phyloP scores from a whole-genome alignment of 2,888 invertebrate genomes.

The Dryadula phaetusa region DNA sequence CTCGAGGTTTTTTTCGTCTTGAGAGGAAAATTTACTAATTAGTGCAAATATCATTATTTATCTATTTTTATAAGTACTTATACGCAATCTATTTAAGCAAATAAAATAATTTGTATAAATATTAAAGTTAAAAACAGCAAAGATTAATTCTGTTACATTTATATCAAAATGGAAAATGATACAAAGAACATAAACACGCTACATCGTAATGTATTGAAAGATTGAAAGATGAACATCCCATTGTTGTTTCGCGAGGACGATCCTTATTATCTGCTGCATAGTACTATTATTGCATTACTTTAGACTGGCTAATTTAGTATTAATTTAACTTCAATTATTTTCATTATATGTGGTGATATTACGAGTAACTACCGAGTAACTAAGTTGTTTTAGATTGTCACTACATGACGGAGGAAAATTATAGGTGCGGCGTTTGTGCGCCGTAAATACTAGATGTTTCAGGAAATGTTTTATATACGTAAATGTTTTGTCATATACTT shows the following conservation, averaged over 20 bases:
- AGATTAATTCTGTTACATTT: background rate
- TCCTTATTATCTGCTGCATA: conserved; percentile 61
- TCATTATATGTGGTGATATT: conserved; percentile 78
- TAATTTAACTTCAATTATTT: conserved; percentile 80
- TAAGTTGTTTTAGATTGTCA: conserved; percentile 77
- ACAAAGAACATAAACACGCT: background rate
- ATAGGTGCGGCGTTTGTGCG: conserved; percentile 65
- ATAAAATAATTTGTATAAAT: background rate
- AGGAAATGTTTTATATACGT: conserved; percentile 49
- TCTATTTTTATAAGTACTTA: background rate
- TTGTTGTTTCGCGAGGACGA: conserved; percentile 64
- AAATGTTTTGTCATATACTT: conserved; percentile 41
- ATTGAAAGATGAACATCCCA: conserved; percentile 43
- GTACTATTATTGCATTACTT: conserved; percentile 76
- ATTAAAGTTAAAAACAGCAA: background rate
- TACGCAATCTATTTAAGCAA: background rate
- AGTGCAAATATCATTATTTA: background rate
- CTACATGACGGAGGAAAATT: conserved; percentile 71
- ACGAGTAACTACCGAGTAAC: conserved; percentile 73
- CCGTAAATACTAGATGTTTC: conserved; percentile 47
- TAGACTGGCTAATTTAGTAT: conserved; percentile 79
- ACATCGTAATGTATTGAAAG: conserved; percentile 28
- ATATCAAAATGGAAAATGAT: background rate
- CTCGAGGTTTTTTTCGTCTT: background rate
- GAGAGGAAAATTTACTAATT: background rate